Conservation (phyloP, 2,888 invertebrate species). For the Euplagia quadripunctaria region DNA sequence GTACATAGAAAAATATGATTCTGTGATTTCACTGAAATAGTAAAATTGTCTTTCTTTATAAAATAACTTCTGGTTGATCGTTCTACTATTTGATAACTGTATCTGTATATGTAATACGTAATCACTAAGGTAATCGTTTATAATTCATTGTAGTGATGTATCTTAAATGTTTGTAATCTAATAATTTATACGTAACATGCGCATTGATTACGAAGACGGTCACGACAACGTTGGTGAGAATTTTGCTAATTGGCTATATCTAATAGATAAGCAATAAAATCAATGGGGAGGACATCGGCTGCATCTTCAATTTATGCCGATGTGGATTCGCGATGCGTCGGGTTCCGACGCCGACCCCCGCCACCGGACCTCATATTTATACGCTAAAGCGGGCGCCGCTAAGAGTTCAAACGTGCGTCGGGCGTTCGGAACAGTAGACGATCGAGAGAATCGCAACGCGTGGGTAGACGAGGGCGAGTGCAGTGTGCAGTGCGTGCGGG, state of each 20-base stretch:
- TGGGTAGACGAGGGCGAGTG: slow-evolving; percentile 85
- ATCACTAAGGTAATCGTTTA: slow-evolving; percentile 41
- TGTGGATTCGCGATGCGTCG: slow-evolving; percentile 84
- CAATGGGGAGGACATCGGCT: slow-evolving; percentile 84
- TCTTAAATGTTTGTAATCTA: slow-evolving; percentile 55
- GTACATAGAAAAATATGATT: too few relatives aligned
- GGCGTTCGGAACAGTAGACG: slow-evolving; percentile 86
- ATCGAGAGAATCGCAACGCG: slow-evolving; percentile 84
- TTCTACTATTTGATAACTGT: background rate
- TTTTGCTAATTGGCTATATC: slow-evolving; percentile 84
- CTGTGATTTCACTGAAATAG: background rate
- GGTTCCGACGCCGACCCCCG: slow-evolving; percentile 82
- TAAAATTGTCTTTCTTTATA: background rate
- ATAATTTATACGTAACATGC: slow-evolving; percentile 68
- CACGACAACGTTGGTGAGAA: slow-evolving; percentile 71
- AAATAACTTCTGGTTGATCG: background rate
- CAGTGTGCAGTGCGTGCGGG: slow-evolving; percentile 87
- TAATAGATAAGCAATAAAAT: slow-evolving; percentile 84
- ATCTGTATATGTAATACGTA: background rate
- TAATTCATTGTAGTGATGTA: slow-evolving; percentile 38
- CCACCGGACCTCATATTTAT: slow-evolving; percentile 86
- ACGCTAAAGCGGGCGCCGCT: slow-evolving; percentile 83
- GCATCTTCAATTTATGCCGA: slow-evolving; percentile 85
- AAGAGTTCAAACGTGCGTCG: slow-evolving; percentile 87
- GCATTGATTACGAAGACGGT: slow-evolving; percentile 71